phyloP scores from a whole-genome alignment of 2,888 invertebrate species.

The Rhamnusium bicolor region DNA sequence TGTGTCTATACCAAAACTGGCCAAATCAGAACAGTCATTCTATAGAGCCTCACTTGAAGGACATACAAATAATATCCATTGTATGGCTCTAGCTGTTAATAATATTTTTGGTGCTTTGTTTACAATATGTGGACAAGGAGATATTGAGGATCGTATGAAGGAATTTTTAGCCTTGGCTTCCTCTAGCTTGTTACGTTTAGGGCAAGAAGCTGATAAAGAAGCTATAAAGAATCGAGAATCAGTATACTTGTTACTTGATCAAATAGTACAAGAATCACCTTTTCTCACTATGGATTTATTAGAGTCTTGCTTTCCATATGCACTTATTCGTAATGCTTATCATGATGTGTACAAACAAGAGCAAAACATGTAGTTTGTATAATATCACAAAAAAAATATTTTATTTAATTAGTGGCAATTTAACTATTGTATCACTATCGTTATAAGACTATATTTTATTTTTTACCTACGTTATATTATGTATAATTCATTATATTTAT shows the following conservation, averaged over 20 bases:
- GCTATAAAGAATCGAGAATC: constrained; percentile 95
- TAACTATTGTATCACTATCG: background rate
- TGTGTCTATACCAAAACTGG: constrained; percentile 95
- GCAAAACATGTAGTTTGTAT: constrained; percentile 74
- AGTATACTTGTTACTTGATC: constrained; percentile 95
- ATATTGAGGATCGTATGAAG: constrained; percentile 98
- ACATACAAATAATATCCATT: constrained; percentile 99
- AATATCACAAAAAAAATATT: background rate
- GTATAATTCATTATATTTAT: background rate
- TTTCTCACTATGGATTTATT: constrained; percentile 98
- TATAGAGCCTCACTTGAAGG: constrained; percentile 91
- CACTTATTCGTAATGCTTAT: constrained; percentile 97
- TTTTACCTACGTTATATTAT: background rate
- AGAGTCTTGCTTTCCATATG: constrained; percentile 99
- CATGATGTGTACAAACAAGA: constrained; percentile 96
- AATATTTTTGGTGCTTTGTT: constrained; percentile 97
- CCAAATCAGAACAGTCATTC: constrained; percentile 91
- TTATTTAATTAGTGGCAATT: background rate
- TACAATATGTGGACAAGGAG: constrained; percentile 95
- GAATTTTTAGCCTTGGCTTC: constrained; percentile 95
- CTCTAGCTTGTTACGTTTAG: constrained; percentile 92
- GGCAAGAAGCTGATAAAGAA: constrained; percentile 97
- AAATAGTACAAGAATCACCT: constrained; percentile 98
- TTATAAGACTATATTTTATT: constrained; percentile 17
- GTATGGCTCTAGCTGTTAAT: constrained; percentile 96